Percentiles rank a stretch among this genome's conserved stretches.
These are phyloP conservation scores for Macheiramphus alcinus DNA, from an alignment of 2,113 vertebrate species.

Conservation along the genomic window DNA sequence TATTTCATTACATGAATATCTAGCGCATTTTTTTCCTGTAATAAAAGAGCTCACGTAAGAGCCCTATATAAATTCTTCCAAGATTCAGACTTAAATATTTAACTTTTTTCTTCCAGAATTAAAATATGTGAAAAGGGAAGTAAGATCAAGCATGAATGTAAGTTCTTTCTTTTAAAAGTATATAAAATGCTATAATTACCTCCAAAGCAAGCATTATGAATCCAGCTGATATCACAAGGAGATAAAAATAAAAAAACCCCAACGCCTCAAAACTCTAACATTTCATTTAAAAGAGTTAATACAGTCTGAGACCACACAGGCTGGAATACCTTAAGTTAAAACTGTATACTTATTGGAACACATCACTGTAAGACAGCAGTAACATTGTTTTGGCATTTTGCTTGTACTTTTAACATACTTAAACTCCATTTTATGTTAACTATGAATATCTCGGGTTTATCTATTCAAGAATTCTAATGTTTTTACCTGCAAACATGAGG, in stretches of 20 bases:
- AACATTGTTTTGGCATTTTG: background rate
- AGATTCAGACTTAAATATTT: background rate
- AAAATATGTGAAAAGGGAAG: background rate
- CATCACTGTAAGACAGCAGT: background rate
- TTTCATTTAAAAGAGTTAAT: conserved; percentile 12
- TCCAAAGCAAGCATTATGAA: conserved; percentile 1
- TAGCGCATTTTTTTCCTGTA: background rate
- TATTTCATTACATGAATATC: background rate
- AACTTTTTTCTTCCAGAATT: background rate
- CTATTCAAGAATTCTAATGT: background rate
- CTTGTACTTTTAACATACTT: conserved; percentile 10
- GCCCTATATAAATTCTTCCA: background rate
- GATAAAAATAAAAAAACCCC: background rate
- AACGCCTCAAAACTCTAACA: background rate
- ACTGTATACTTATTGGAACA: background rate
- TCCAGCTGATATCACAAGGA: background rate
- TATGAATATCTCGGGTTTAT: background rate
- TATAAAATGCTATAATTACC: background rate
- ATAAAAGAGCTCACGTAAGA: background rate
- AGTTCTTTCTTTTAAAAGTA: background rate
- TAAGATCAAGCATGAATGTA: background rate
- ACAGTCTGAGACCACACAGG: conserved; percentile 27
- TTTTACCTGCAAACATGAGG: background rate
- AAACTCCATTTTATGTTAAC: background rate
- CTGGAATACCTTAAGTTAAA: conserved; percentile 19